Evolutionary conservation across 2,888 invertebrate genomes (phyloP), one percentile per base, ranked within the genome.

Genomic region (Drosophila multiciliata): DNA sequence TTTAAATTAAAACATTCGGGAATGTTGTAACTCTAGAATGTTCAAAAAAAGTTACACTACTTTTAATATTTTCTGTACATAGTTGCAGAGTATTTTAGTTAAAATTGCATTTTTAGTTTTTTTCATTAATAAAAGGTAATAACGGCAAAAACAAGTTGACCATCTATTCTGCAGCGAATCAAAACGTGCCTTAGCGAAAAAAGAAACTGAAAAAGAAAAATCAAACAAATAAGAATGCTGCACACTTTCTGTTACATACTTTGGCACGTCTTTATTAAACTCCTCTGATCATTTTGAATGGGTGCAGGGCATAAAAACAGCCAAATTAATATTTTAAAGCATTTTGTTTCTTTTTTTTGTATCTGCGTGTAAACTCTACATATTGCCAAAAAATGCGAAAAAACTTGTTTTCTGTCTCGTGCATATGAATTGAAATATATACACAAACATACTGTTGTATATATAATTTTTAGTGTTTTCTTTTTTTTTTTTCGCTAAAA

Each of bases 321-420:
- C 55, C 20, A 78, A 69, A 69, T 72, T 42, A 69, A 66, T 72
- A 61, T 70, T 71, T 75, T 74, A 52, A 62, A 78, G 74, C 73
- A 52, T 63, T 64, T 63, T 53, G 40, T 38, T 66, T n/a, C n/a
- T 66, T 60, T 63, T 63, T 64, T 53, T 32, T 9, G 55, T 65
- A 67, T 72, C 62, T 42, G 66, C 49, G 48, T 76, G 76, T 78
- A 75, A 78, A 68, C 71, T 78, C 78, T 78, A 66, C 66, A 69
- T 71, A 57, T 75, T 55, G 75, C 62, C 54, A 50, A 75, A 79
- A 23, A 23, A 23, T 45, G 45, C 23, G 3, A 45, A 23, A 45
- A 80, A 80, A 80, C 82, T 82, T 77, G 65, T 73, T 79, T 82
- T 73, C 61, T 71, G 70, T 66, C 73, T 75, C 73, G 69, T 63